A percentile compares a stretch with the other conserved stretches of the same genome.
phyloP scores from a whole-genome alignment of 2,113 vertebrate genomes.

The Nansenia antarctica region DNA sequence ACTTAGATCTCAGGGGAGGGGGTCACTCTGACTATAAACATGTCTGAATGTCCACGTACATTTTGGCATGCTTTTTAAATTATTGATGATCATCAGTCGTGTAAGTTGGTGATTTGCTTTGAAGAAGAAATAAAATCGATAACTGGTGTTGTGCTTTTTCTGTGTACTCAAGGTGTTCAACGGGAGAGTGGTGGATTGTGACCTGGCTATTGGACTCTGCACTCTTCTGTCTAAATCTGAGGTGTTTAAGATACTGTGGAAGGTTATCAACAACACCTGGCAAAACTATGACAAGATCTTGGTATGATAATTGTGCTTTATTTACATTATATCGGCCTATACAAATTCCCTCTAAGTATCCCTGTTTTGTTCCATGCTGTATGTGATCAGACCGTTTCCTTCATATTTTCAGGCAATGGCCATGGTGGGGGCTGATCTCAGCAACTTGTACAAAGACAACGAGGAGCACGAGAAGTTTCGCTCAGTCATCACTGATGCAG shows the following conservation, averaged over 20 bases:
- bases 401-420: conserved; percentile 82
- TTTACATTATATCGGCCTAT: too few relatives aligned
- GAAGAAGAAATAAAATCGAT: not conserved
- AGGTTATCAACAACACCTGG: conserved; percentile 86
- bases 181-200: conserved; percentile 86
- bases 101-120: not conserved
- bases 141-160: not conserved
- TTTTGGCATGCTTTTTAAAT: not conserved
- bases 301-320: conserved; percentile 69
- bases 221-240: conserved; percentile 82
- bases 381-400: not conserved
- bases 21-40: too few relatives aligned
- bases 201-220: conserved; percentile 89
- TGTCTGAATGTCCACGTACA: too few relatives aligned
- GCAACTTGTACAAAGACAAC: conserved; percentile 73
- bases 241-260: conserved; percentile 89
- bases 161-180: conserved; percentile 83
- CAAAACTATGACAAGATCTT: conserved; percentile 93
- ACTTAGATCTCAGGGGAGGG: not conserved
- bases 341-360: too few relatives aligned
- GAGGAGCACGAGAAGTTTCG: conserved; percentile 80
- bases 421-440: conserved; percentile 83
- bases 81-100: not conserved
- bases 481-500: conserved; percentile 84
- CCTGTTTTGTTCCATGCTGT: not conserved